Percentiles rank a stretch among this genome's conserved stretches.
Conservation (phyloP, 2,113 vertebrate species). For the Pontoporia blainvillei region DNA sequence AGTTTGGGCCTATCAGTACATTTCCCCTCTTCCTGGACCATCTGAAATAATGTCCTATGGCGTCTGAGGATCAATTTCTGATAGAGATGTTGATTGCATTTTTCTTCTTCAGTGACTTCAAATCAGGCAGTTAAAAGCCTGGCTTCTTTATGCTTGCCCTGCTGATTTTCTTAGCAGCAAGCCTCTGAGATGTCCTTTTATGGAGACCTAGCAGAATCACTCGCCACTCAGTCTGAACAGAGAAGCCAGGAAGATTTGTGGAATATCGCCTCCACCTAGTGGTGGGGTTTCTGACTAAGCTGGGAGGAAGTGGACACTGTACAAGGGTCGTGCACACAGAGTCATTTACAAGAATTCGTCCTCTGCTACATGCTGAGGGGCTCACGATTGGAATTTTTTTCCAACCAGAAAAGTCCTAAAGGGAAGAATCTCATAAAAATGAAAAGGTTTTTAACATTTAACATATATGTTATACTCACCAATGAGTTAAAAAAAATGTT, state of each 20-base stretch:
- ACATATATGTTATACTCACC: not conserved
- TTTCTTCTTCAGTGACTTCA: slow-evolving; percentile 7
- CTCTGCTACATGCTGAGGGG: not conserved
- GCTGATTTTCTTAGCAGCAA: not conserved
- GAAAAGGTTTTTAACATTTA: not conserved
- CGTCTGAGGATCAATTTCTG: not conserved
- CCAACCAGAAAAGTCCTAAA: not conserved
- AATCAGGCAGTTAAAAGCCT: not conserved
- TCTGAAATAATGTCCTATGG: not conserved
- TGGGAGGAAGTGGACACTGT: not conserved
- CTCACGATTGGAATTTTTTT: not conserved
- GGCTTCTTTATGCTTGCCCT: not conserved
- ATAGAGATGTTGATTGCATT: not conserved
- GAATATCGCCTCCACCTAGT: slow-evolving; percentile 58
- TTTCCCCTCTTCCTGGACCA: not conserved
- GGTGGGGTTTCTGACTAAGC: not conserved
- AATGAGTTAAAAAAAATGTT: not conserved
- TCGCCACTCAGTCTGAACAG: too few species aligned
- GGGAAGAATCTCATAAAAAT: not conserved
- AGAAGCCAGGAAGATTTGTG: not conserved
- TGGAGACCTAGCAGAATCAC: not conserved
- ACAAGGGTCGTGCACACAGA: not conserved
- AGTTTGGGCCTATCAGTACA: not conserved
- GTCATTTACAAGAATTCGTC: not conserved
- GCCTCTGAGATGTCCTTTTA: not conserved